A percentile compares a stretch with the other conserved stretches of the same genome.
phyloP scores from a whole-genome alignment of 2,888 invertebrate genomes.

The Pemphredon lugubris region DNA sequence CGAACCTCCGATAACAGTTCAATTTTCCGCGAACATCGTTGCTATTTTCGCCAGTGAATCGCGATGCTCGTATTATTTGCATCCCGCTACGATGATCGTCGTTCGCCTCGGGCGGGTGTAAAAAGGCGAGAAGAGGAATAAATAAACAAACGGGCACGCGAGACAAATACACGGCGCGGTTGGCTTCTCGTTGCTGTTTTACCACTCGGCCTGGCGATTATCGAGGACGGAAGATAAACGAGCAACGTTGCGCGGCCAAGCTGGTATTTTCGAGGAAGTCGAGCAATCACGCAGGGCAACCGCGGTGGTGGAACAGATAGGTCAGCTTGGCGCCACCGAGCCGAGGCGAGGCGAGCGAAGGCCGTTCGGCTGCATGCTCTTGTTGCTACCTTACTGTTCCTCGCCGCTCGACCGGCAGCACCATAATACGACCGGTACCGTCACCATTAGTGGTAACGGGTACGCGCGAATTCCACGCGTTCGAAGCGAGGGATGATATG shows the following conservation, averaged over 20 bases:
- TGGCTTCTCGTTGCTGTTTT: background rate
- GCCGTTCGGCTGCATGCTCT: slow-evolving; percentile 60
- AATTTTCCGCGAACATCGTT: no score
- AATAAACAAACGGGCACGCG: no score
- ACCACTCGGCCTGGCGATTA: background rate
- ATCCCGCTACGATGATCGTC: no score
- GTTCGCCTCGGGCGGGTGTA: no score
- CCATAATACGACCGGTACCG: slow-evolving; percentile 38
- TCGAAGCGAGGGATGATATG: background rate
- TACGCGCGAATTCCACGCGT: slow-evolving; percentile 16
- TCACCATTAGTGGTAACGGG: slow-evolving; percentile 38
- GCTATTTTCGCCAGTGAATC: no score
- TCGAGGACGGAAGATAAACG: background rate
- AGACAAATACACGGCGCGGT: no score
- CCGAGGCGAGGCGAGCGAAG: slow-evolving; percentile 67
- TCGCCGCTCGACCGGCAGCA: slow-evolving; percentile 34
- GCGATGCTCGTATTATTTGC: no score
- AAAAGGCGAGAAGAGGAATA: no score
- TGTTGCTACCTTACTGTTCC: slow-evolving; percentile 46
- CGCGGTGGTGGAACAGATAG: slow-evolving; percentile 67
- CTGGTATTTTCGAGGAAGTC: slow-evolving; percentile 37
- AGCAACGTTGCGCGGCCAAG: slow-evolving; percentile 1
- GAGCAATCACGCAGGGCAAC: slow-evolving; percentile 36
- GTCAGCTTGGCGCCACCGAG: slow-evolving; percentile 75
- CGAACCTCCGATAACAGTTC: no score